These are phyloP conservation scores for Hemitrygon akajei DNA, from an alignment of 2,797 vertebrate species.

Conservation along the genomic window DNA sequence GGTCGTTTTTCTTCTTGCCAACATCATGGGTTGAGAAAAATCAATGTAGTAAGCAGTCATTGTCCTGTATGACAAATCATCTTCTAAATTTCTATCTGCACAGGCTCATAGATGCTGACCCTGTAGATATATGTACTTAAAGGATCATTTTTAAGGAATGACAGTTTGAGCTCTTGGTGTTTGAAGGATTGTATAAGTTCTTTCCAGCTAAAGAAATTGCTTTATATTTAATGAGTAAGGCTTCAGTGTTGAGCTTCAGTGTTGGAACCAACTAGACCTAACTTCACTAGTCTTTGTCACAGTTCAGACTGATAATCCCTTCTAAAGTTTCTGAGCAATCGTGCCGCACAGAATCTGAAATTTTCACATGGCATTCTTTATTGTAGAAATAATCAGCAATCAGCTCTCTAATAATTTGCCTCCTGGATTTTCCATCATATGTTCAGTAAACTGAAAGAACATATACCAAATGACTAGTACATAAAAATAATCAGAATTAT, in stretches of 20 bases:
- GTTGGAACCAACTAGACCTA: neutral
- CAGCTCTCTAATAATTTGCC: neutral
- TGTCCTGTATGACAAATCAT: constrained; percentile 46
- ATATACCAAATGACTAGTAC: neutral
- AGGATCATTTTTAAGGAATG: constrained; percentile 48
- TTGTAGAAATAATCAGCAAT: neutral
- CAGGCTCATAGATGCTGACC: constrained; percentile 50
- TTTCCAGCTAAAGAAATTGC: neutral
- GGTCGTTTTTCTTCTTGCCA: constrained; percentile 7
- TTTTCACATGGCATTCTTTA: neutral
- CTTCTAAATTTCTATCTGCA: constrained; percentile 44
- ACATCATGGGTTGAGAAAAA: constrained; percentile 28
- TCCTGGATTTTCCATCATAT: neutral
- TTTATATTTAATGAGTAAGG: constrained; percentile 11
- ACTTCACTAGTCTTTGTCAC: neutral
- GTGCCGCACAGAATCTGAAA: neutral
- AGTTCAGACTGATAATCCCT: neutral
- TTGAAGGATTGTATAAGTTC: constrained; percentile 25
- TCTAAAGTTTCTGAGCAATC: neutral
- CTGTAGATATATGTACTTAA: constrained; percentile 49
- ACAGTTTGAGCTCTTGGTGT: constrained; percentile 6
- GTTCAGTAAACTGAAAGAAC: neutral
- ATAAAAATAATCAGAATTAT: neutral
- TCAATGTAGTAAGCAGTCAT: constrained; percentile 5
- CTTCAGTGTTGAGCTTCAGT: neutral